Conservation (phyloP, 1,140 invertebrate genomes). For the Tribolium madens region DNA sequence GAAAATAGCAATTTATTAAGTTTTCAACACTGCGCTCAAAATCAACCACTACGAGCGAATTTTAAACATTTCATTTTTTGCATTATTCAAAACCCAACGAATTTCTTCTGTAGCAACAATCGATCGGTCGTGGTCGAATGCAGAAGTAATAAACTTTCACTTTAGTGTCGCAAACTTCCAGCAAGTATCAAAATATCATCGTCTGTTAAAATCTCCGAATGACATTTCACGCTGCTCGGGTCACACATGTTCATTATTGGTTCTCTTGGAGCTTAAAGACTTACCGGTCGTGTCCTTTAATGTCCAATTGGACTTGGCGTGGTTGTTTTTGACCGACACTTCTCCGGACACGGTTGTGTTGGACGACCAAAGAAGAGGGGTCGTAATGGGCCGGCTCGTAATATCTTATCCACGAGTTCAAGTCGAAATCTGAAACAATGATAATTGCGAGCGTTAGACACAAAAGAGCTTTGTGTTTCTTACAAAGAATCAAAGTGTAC, state of each 20-base stretch:
- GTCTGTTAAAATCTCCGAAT: constrained; percentile 13
- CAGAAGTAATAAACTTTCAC: constrained; percentile 22
- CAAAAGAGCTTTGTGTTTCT: background rate
- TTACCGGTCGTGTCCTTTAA: constrained; percentile 61
- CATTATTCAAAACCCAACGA: background rate
- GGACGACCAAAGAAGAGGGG: constrained; percentile 51
- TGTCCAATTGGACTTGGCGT: constrained; percentile 56
- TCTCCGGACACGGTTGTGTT: constrained; percentile 56
- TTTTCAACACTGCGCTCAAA: background rate
- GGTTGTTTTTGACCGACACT: constrained; percentile 39
- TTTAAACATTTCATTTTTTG: too few species aligned
- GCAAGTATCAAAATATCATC: background rate
- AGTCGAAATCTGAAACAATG: constrained; percentile 57
- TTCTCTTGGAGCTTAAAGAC: constrained; percentile 31
- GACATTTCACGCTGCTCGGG: background rate
- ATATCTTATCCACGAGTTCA: constrained; percentile 62
- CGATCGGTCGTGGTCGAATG: constrained; percentile 9
- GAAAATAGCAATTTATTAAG: constrained; percentile 29
- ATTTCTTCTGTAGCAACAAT: constrained; percentile 15
- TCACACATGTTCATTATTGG: constrained; percentile 24
- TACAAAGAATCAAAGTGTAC: too few species aligned
- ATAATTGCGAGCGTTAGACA: constrained; percentile 11
- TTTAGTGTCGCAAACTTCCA: background rate
- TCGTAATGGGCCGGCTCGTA: constrained; percentile 63
- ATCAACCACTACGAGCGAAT: too few species aligned